Conservation (phyloP, 2,797 vertebrate genomes). For the Tragelaphus oryx region DNA sequence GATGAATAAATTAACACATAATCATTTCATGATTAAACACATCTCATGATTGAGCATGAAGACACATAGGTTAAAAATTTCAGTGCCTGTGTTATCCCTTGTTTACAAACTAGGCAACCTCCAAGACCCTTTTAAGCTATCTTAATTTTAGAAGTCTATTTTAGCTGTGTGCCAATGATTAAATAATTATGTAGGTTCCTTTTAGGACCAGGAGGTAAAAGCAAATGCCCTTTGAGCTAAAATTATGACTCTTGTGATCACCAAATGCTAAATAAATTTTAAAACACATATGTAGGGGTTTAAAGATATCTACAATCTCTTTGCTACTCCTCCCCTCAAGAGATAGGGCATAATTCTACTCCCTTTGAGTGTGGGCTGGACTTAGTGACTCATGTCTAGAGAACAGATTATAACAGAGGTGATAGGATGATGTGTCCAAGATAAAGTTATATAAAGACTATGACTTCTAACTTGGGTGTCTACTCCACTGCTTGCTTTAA, state of each 20-base stretch:
- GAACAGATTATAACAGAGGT: not conserved
- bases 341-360: not conserved
- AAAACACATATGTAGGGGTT: not conserved
- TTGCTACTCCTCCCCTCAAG: not conserved
- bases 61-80: not conserved
- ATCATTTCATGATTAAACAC: not conserved
- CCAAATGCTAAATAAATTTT: not conserved
- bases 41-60: not conserved
- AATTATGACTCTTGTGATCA: not conserved
- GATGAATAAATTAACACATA: constrained; percentile 40
- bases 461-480: not conserved
- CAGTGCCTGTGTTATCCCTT: not conserved
- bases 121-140: not conserved
- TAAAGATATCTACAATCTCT: not conserved
- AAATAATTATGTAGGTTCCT: not conserved
- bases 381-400: not conserved
- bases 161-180: not conserved
- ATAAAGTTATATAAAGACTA: not conserved
- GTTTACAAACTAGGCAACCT: not conserved
- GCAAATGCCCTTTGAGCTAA: not conserved
- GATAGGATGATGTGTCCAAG: not conserved
- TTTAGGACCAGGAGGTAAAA: not conserved
- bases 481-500: not conserved
- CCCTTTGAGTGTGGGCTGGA: not conserved
- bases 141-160: constrained; percentile 14